Percentiles rank a stretch among this genome's conserved stretches.
Conservation (phyloP, 2,888 invertebrate species). For the Dyspetes luteomarginatus region DNA sequence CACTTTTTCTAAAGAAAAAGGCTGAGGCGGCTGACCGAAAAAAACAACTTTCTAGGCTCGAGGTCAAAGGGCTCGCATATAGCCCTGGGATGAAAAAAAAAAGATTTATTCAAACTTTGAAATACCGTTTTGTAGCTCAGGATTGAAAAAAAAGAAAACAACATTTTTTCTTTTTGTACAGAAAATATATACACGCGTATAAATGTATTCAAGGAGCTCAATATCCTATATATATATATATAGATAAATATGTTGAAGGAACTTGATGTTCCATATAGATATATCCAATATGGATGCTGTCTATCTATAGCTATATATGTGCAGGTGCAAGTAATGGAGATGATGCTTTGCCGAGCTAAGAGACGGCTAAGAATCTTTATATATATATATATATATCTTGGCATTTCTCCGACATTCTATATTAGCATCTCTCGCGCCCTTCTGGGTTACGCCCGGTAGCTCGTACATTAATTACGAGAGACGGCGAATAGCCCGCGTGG, state of each 20-base stretch:
- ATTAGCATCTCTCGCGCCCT: slow-evolving; percentile 63
- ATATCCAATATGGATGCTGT: not conserved
- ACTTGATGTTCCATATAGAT: not conserved
- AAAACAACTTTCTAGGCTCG: not conserved
- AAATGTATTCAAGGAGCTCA: too few species aligned
- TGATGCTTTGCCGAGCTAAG: slow-evolving; percentile 41
- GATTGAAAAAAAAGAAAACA: too few species aligned
- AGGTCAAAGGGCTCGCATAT: slow-evolving; percentile 18
- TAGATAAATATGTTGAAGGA: too few species aligned
- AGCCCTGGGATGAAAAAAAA: too few species aligned
- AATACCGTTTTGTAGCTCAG: too few species aligned
- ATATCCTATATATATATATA: too few species aligned
- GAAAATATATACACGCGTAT: too few species aligned
- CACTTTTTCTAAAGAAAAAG: not conserved
- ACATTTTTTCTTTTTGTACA: too few species aligned
- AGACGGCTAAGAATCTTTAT: slow-evolving; percentile 21
- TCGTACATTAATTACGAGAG: slow-evolving; percentile 64
- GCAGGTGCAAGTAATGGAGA: slow-evolving; percentile 53
- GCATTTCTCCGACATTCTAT: slow-evolving; percentile 56
- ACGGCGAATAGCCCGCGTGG: slow-evolving; percentile 61
- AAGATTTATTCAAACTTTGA: too few species aligned
- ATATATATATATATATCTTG: not conserved
- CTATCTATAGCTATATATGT: not conserved
- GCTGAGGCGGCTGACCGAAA: not conserved
- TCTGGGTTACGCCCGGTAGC: slow-evolving; percentile 58